Percentiles rank a stretch among this genome's conserved stretches.
phyloP scores from a whole-genome alignment of 1,140 invertebrate genomes.

The Teleogryllus occipitalis region DNA sequence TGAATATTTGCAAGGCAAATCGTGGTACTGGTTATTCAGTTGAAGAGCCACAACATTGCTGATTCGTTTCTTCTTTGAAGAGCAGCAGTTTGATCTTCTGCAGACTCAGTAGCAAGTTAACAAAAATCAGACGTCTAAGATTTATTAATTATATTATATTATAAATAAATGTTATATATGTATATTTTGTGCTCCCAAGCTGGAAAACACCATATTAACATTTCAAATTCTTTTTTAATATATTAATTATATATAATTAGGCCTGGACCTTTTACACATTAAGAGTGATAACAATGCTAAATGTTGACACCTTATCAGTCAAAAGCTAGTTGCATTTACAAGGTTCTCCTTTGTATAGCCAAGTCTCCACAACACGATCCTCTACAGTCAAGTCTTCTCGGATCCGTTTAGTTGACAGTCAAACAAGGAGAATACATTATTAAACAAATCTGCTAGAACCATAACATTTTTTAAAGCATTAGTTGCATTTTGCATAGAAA shows the following conservation, averaged over 20 bases:
- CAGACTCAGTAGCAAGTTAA: conserved; percentile 14
- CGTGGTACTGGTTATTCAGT: conserved; percentile 10
- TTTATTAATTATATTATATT: conserved; percentile 21
- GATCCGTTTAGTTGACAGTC: conserved; percentile 12
- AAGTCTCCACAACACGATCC: background rate
- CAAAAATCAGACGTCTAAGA: conserved; percentile 22
- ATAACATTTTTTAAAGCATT: conserved; percentile 17
- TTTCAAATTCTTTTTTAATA: conserved; percentile 24
- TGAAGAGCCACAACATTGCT: conserved; percentile 11
- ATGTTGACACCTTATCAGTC: conserved; percentile 30
- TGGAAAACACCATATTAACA: conserved; percentile 20
- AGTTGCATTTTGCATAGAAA: conserved; percentile 9
- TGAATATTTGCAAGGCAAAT: conserved; percentile 21
- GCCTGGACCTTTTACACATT: conserved; percentile 29
- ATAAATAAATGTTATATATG: conserved; percentile 21
- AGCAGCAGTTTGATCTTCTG: conserved; percentile 14
- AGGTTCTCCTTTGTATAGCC: conserved; percentile 11
- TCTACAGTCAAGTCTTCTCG: conserved; percentile 7
- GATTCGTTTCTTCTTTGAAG: conserved; percentile 12
- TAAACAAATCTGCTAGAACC: conserved; percentile 9
- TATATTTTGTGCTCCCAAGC: conserved; percentile 14
- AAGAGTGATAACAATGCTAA: conserved; percentile 30
- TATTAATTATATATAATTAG: conserved; percentile 30
- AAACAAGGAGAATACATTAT: conserved; percentile 15
- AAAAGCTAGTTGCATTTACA: conserved; percentile 28